Evolutionary conservation across 2,113 vertebrate genomes (phyloP), one percentile per base, ranked within the genome.

Genomic region (Triplophysa dalaica): DNA sequence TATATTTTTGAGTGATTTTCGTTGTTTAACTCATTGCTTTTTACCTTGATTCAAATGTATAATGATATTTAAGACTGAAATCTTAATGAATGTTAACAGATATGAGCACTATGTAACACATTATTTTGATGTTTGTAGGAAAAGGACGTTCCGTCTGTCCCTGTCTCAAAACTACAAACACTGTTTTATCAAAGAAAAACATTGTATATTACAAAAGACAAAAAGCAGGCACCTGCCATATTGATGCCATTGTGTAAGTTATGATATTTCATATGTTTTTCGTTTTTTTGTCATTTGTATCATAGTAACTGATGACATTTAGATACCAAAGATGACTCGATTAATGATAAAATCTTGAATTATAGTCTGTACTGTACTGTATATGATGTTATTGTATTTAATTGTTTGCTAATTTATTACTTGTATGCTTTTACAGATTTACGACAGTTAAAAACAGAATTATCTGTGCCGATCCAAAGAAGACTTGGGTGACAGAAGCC

Each of bases 241-340:
- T 83, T 10, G 38, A 60, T 21, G 81, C 79, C 33, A 26, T 79
- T 52, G 2, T 72, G 84, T 85, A 58, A 83, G 84, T 85, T 68
- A 22, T 8, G 9, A 11, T 50, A 33, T 16, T 38, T 24, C 29
- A 29, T 43, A 43, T 9, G 10, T 11, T 45, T 45, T 45, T 45
- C 11, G 2, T 12, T 2, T 45, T 45, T 62, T 48, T 11, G 10
- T 4, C 5, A 10, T 24, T 26, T 29, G 43, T 19, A 48, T 6
- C 10, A 43, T 67, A 4, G 48, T 48, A 38, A 43, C 19, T 1
- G 1, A 14, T 2, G 1, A 69, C 8, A 4, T 50, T 50, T 14
- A 13, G 52, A 17, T n/a, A 7, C 52, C 16, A 19, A 8, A 19
- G n/a, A 56, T 3, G 1, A 48, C 45, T 14, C 48, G 3, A 19